A percentile compares a stretch with the other conserved stretches of the same genome.
Evolutionary conservation across 1,140 invertebrate species (phyloP).

Genomic region (Cydia pomonella): DNA sequence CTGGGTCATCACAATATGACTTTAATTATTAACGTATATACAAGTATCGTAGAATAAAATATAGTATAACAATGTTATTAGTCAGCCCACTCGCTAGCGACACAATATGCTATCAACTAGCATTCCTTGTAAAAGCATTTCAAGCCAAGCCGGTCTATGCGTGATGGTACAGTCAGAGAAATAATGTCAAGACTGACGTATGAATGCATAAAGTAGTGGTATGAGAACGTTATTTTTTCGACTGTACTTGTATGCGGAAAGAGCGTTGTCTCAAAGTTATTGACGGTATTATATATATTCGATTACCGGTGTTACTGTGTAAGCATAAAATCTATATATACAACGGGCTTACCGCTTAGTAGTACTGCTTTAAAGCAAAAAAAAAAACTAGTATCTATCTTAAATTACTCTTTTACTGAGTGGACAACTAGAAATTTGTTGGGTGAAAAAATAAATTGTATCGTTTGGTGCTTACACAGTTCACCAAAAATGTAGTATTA

Average conservation of each 20-base stretch:
- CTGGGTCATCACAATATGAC: neutral
- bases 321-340: neutral
- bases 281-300: neutral
- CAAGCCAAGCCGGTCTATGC: constrained; percentile 35
- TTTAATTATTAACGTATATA: constrained; percentile 11
- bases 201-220: neutral
- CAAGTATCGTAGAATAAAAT: constrained; percentile 2
- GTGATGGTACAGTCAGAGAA: constrained; percentile 17
- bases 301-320: neutral
- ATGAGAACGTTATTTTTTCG: constrained; percentile 24
- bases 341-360: too few relatives aligned
- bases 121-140: constrained; percentile 50
- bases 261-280: constrained; percentile 16
- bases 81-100: constrained; percentile 40
- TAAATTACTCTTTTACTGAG: too few relatives aligned
- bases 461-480: constrained; percentile 34
- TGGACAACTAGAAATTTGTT: too few relatives aligned
- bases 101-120: constrained; percentile 40
- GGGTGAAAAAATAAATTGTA: too few relatives aligned
- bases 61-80: neutral
- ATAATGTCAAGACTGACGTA: constrained; percentile 32
- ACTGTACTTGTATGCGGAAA: constrained; percentile 12
- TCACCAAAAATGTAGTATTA: constrained; percentile 51
- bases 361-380: neutral
- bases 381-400: neutral